Percentiles rank a stretch among this genome's conserved stretches.
Evolutionary conservation across 2,113 vertebrate genomes (phyloP).

Genomic region (Cavia porcellus): DNA sequence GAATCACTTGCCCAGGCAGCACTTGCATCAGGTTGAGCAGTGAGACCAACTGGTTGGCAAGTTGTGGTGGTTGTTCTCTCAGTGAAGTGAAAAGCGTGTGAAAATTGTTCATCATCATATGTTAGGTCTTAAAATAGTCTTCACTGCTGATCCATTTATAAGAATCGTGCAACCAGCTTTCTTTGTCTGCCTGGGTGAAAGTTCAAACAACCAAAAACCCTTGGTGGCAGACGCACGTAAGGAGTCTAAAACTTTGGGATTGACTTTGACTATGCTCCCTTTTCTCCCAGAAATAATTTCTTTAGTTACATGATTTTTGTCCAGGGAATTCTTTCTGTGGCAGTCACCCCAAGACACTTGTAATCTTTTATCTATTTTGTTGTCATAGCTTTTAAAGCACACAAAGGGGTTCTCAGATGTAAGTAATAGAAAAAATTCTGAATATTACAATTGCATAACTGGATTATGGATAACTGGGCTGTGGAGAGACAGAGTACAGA

Average conservation of each 20-base stretch:
- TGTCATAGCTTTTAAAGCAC: background rate
- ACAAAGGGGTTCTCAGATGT: background rate
- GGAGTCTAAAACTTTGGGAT: background rate
- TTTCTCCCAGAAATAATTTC: slow-evolving; percentile 17
- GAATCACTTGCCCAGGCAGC: slow-evolving; percentile 73
- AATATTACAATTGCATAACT: background rate
- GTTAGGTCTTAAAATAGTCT: slow-evolving; percentile 77
- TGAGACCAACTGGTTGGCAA: slow-evolving; percentile 70
- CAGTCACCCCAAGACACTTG: background rate
- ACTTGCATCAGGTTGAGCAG: slow-evolving; percentile 70
- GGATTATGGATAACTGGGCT: background rate
- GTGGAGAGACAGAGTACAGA: background rate
- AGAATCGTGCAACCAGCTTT: slow-evolving; percentile 62
- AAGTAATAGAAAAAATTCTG: slow-evolving; percentile 45
- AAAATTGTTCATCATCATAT: slow-evolving; percentile 87
- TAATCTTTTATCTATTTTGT: background rate
- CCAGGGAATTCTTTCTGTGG: background rate
- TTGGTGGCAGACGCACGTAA: background rate
- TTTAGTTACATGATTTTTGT: slow-evolving; percentile 29
- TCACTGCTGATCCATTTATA: slow-evolving; percentile 60
- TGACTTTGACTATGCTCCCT: background rate
- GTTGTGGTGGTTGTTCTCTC: slow-evolving; percentile 70
- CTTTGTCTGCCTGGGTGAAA: slow-evolving; percentile 51
- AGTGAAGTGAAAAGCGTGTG: slow-evolving; percentile 75
- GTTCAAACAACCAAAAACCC: background rate